Evolutionary conservation across 2,888 invertebrate genomes (phyloP), one percentile per base, ranked within the genome.

Genomic region (Siphlonurus alternatus): DNA sequence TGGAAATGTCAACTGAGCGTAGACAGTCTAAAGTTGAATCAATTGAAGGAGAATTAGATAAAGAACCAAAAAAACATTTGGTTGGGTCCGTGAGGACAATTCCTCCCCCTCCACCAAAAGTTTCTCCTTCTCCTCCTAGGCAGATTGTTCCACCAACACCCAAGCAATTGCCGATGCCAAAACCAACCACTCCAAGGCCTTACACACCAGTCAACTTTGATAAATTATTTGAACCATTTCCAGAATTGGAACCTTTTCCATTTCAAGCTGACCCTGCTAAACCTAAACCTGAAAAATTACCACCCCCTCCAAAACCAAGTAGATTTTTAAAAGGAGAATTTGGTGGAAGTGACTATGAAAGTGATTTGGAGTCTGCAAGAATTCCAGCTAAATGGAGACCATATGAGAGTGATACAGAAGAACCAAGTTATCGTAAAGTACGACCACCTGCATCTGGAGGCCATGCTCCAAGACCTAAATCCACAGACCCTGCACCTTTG

Each of bases 311-410:
- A 0, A 76, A 80, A 23, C 83, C 84, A 1, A 77, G 78, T 0
- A 84, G 82, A 69, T 79, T 84, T 68, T 73, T 79, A 1, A 81
- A 80, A 70, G 79, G 79, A 10, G 79, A 77, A 67, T 78, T 81
- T 68, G 77, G 78, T 51, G 85, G 84, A 70, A 85, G 84, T 67
- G 85, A 86, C 69, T 85, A 85, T 69, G 86, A 86, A 72, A 85
- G 84, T 65, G 85, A 86, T 73, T 76, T 81, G 66, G 82, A 82
- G 68, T 73, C 77, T 18, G 72, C 77, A 0, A 64, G 67, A 7
- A 69, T 72, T 51, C 72, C 71, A 61, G 69, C 76, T 0, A 84
- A 82, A 70, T 84, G 83, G 81, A 81, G 81, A 67, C 82, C 81
- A 25, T 82, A 79, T 68, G 82, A 81, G 66, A 85, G 84, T 69